These are phyloP conservation scores for Lithophane semibrunnea DNA, from an alignment of 2,888 invertebrate species.

Conservation along the genomic window DNA sequence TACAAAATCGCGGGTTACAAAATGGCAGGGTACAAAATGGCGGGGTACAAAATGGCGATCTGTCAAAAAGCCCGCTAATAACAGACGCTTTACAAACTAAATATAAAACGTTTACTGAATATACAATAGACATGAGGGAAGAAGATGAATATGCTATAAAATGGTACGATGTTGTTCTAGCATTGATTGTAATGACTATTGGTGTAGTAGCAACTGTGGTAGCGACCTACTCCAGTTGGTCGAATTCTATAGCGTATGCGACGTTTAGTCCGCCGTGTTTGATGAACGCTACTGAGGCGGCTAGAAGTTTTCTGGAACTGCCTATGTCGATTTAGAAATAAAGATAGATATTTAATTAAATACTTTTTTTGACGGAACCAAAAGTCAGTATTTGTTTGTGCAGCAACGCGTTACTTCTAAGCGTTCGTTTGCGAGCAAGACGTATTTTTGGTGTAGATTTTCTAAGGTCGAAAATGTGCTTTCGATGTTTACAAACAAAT, in stretches of 20 bases:
- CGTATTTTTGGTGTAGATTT: neutral
- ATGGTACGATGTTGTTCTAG: conserved; percentile 88
- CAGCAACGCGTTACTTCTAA: neutral
- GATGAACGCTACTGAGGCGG: conserved; percentile 90
- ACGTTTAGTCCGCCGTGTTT: conserved; percentile 94
- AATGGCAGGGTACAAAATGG: conserved; percentile 56
- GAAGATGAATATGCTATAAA: conserved; percentile 77
- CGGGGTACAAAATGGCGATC: conserved; percentile 56
- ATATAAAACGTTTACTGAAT: conserved; percentile 80
- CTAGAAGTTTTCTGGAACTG: conserved; percentile 77
- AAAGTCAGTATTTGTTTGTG: neutral
- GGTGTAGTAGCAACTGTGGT: conserved; percentile 92
- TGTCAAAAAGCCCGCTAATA: conserved; percentile 76
- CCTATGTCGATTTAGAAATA: conserved; percentile 34
- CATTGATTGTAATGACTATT: conserved; percentile 90
- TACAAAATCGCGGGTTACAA: conserved; percentile 61
- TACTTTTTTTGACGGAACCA: neutral
- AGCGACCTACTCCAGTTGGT: conserved; percentile 93
- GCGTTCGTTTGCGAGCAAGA: neutral
- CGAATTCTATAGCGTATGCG: conserved; percentile 91
- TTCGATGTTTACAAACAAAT: neutral
- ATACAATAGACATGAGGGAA: conserved; percentile 57
- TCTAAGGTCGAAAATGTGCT: neutral
- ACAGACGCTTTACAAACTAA: conserved; percentile 69
- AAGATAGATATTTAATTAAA: neutral